Conservation (phyloP, 2,888 invertebrate genomes). For the Monopis laevigella region DNA sequence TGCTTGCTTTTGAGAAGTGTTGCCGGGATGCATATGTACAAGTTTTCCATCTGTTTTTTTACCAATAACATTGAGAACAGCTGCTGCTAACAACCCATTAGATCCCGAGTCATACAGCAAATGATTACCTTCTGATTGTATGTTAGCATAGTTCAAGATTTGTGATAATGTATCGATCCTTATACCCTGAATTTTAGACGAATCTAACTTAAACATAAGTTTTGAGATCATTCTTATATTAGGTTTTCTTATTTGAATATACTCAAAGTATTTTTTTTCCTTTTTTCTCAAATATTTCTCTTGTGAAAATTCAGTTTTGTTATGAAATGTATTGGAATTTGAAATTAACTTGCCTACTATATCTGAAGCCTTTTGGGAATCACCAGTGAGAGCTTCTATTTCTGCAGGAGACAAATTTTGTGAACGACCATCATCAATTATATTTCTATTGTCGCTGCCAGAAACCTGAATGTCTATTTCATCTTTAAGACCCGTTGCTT, state of each 20-base stretch:
- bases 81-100: conserved; percentile 84
- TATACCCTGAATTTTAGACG: conserved; percentile 78
- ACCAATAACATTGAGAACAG: conserved; percentile 82
- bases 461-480: conserved; percentile 73
- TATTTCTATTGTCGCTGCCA: conserved; percentile 85
- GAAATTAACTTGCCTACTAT: conserved; percentile 89
- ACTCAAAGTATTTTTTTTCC: conserved; percentile 91
- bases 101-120: conserved; percentile 90
- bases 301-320: conserved; percentile 92
- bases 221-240: conserved; percentile 84
- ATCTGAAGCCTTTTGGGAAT: conserved; percentile 79
- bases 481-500: conserved; percentile 55
- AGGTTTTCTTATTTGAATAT: conserved; percentile 81
- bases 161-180: conserved; percentile 91
- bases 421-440: conserved; percentile 80
- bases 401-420: conserved; percentile 86
- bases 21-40: conserved; percentile 83
- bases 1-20: conserved; percentile 81
- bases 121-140: conserved; percentile 80
- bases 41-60: conserved; percentile 70
- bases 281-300: conserved; percentile 96
- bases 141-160: conserved; percentile 82
- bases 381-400: conserved; percentile 80
- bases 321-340: conserved; percentile 89
- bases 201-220: conserved; percentile 84